Base-by-base conservation (phyloP, 2,888 invertebrate genomes). In the Tipula unca region DNA sequence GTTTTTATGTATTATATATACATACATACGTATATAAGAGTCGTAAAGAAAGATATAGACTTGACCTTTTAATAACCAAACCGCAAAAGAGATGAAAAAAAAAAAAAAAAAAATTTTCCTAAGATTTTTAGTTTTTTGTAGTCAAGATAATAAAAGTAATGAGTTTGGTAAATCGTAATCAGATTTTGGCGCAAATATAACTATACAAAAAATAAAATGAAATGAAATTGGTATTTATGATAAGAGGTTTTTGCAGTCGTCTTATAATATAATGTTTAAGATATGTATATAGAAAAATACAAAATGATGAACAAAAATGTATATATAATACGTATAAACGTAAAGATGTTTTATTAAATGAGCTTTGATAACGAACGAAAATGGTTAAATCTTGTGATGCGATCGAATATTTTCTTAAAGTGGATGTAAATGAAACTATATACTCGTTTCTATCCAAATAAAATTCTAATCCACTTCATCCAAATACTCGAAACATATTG, bases 71-170 rank as follows among this genome's bases (percentile, higher is more conserved):
- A 25, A 69, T 25, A 69, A 69, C 69, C 69, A 69, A 69, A 25
- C 69, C 69, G 25, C 69, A 69, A 69, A 69, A 69, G 69, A 69
- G 69, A 69, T 6, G 48, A 48, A 48, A 42, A 10, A 42, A n/a
- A n/a, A n/a, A n/a, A n/a, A n/a, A 6, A 32, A 32, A 54, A 54
- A 25, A 69, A 69, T 69, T 8, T 69, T 69, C 8, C 17, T 17
- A 48, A 48, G 48, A 48, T 69, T 69, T 69, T 69, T 69, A 17
- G 25, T 69, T 69, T 69, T 25, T 25, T 69, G 25, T 69, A 69
- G 69, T 69, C 69, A 69, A 69, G 69, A 69, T 69, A 69, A 69
- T 69, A 69, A 69, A 69, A 69, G 69, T 69, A 69, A 69, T 69
- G 69, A 69, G 69, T 69, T 69, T 69, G 69, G 69, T 69, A 69